Base-by-base conservation (phyloP, 2,113 vertebrate genomes). In the Polypterus senegalus region DNA sequence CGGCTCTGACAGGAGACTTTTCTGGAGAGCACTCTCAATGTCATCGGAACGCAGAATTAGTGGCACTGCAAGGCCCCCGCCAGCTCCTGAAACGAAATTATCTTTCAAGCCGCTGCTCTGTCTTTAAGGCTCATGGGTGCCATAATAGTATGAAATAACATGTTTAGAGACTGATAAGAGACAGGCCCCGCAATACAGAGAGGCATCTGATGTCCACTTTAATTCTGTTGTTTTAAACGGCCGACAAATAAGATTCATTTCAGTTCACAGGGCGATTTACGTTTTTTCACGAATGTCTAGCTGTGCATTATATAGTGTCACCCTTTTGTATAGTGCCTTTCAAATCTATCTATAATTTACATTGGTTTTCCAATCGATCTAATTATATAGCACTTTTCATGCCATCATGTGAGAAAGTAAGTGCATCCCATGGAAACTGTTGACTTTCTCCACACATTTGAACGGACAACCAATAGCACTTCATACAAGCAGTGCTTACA, bases 81-180 rank as follows among this genome's bases (percentile, higher is more conserved):
- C 80, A 72, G 68, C 61, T 79, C 72, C 79, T 72, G 77, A 76
- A 85, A 81, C 47, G 78, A 73, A 80, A 83, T 84, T 83, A 83
- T 79, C 76, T 76, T 79, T 80, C 81, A 81, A 27, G 27, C 27
- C 67, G 72, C 84, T 70, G 77, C 76, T 84, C 72, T 78, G 75
- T 82, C 78, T 85, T 73, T 68, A 60, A 68, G 76, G 83, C 79
- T 77, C 85, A 84, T 73, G 84, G 82, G 80, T 78, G 73, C 83
- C 83, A 86, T 87, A 86, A 88, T 76, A 76, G 80, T 74, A 77
- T 78, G 85, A 88, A 86, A 82, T 82, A 87, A 81, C 79, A 79
- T 78, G 85, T 86, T 86, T 86, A 83, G 79, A 87, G 82, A 88
- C 81, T 81, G 80, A 86, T 86, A 83, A 83, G 83, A 81, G 75